phyloP scores from a whole-genome alignment of 2,113 vertebrate genomes.

The Polypterus senegalus region DNA sequence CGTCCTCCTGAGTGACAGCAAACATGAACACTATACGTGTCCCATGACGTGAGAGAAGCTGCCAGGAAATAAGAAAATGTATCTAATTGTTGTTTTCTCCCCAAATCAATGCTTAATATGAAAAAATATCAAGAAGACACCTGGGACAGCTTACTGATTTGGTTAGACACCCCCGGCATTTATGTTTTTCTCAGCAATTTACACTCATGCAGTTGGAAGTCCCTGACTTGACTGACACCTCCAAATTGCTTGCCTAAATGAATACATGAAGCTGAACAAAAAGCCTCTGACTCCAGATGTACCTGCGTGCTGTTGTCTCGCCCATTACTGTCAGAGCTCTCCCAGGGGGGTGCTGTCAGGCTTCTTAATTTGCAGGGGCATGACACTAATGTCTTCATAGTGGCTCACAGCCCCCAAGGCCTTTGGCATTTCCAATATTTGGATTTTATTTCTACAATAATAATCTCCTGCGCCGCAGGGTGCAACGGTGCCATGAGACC shows the following conservation, averaged over 20 bases:
- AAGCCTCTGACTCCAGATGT: slow-evolving; percentile 18
- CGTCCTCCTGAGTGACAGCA: no score
- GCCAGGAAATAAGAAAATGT: no score
- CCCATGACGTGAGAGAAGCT: no score
- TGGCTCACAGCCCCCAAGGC: slow-evolving; percentile 17
- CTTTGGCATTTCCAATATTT: slow-evolving; percentile 7
- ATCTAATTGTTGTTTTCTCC: no score
- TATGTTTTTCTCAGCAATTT: slow-evolving; percentile 15
- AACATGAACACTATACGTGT: no score
- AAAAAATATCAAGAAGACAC: no score
- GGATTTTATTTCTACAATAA: background rate
- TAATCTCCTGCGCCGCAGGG: no score
- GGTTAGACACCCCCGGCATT: no score
- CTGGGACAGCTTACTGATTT: no score
- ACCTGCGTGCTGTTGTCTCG: slow-evolving; percentile 16
- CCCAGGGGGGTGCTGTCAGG: slow-evolving; percentile 23
- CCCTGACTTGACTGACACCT: slow-evolving; percentile 30
- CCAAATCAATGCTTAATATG: no score
- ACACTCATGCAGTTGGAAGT: slow-evolving; percentile 29
- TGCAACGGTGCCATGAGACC: slow-evolving; percentile 8
- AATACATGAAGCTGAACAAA: slow-evolving; percentile 26
- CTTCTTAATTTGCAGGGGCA: slow-evolving; percentile 29
- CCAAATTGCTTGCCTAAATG: slow-evolving; percentile 38
- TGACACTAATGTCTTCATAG: slow-evolving; percentile 41
- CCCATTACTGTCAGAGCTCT: slow-evolving; percentile 26